phyloP scores from a whole-genome alignment of 2,113 vertebrate species.

The Speoplatyrhinus poulsoni region DNA sequence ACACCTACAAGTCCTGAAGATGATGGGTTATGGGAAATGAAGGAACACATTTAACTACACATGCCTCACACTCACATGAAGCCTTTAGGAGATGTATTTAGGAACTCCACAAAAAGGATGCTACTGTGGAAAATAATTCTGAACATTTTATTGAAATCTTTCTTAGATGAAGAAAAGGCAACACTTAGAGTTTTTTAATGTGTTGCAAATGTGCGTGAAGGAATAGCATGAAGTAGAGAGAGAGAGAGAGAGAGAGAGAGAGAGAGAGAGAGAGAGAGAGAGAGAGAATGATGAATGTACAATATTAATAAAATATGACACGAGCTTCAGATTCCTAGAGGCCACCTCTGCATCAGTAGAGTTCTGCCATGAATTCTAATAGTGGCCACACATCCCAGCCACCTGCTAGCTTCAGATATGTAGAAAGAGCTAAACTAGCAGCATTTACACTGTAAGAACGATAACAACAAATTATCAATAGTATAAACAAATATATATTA shows the following conservation, averaged over 20 bases:
- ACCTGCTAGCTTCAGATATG: background rate
- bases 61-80: background rate
- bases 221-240: background rate
- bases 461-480: background rate
- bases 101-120: background rate
- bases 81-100: background rate
- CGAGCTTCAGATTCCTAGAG: constrained; percentile 9
- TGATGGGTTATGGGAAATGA: background rate
- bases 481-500: no score
- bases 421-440: background rate
- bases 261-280: background rate
- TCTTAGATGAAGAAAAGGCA: background rate
- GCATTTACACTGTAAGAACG: background rate
- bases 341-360: constrained; percentile 8
- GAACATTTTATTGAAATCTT: background rate
- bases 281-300: constrained; percentile 22
- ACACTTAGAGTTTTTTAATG: background rate
- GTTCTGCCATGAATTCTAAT: background rate
- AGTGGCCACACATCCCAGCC: background rate
- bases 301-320: constrained; percentile 29
- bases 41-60: background rate
- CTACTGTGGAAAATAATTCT: background rate
- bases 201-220: background rate
- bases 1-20: background rate
- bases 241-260: constrained; percentile 4